Evolutionary conservation across 2,113 vertebrate species (phyloP).

Genomic region (Anolis carolinensis): DNA sequence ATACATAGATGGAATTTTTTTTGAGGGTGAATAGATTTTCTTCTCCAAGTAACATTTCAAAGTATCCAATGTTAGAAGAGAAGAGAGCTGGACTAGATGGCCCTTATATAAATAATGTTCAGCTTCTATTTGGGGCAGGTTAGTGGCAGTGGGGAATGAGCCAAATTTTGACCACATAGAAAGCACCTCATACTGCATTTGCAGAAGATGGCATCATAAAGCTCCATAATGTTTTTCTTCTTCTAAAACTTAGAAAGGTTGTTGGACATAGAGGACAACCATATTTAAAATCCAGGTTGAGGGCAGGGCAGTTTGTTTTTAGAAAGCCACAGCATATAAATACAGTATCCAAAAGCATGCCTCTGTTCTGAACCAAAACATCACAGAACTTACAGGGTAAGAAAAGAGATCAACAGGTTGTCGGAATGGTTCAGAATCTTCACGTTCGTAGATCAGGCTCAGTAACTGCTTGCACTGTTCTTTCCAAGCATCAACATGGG

Average conservation of each 20-base stretch:
- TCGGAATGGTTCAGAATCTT: constrained; percentile 91
- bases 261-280: background rate
- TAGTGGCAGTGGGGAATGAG: too few relatives aligned
- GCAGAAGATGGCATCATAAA: background rate
- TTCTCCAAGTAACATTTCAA: background rate
- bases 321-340: background rate
- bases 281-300: background rate
- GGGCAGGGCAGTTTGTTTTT: background rate
- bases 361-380: background rate
- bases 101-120: too few relatives aligned
- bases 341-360: background rate
- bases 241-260: background rate
- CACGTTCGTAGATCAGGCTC: constrained; percentile 86
- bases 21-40: too few relatives aligned
- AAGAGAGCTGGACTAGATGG: background rate
- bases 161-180: background rate
- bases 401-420: constrained; percentile 89
- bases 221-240: background rate
- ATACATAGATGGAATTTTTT: too few relatives aligned
- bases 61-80: background rate
- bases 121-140: too few relatives aligned
- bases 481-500: constrained; percentile 83
- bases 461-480: constrained; percentile 88
- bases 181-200: background rate
- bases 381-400: constrained; percentile 80